Percentiles rank a stretch among this genome's conserved stretches.
Evolutionary conservation across 2,113 vertebrate species (phyloP).

Genomic region (Garra rufa): DNA sequence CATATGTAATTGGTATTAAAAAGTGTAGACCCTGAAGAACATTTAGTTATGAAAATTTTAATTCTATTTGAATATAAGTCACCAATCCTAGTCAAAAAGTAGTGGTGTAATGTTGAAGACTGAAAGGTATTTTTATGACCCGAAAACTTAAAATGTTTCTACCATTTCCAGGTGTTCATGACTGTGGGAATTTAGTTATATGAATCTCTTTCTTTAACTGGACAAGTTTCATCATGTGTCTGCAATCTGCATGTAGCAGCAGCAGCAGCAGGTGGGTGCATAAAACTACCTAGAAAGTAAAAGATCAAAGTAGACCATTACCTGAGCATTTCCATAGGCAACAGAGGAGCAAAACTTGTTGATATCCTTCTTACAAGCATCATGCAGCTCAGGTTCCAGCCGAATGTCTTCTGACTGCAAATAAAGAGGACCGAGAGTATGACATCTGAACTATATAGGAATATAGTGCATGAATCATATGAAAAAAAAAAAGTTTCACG

Average conservation of each 20-base stretch:
- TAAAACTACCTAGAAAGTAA: neutral
- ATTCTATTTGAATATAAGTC: neutral
- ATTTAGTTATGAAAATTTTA: neutral
- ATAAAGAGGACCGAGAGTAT: neutral
- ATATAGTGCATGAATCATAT: neutral
- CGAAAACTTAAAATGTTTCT: neutral
- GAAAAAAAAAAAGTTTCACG: neutral
- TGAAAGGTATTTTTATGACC: neutral
- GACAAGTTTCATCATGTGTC: constrained; percentile 1
- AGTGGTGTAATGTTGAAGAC: neutral
- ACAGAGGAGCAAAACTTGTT: constrained; percentile 80
- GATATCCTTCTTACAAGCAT: constrained; percentile 85
- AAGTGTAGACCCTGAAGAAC: neutral
- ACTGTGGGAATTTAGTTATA: neutral
- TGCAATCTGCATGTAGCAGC: too few species aligned
- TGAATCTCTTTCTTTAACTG: constrained; percentile 2
- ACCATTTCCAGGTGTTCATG: neutral
- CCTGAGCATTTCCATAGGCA: constrained; percentile 89
- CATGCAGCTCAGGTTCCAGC: constrained; percentile 85
- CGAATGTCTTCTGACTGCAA: constrained; percentile 87
- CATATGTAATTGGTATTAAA: neutral
- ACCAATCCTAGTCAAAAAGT: neutral
- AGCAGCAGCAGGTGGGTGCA: neutral
- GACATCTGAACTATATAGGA: neutral
- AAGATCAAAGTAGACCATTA: constrained; percentile 53